A percentile compares a stretch with the other conserved stretches of the same genome.
Conservation (phyloP, 2,797 vertebrate species). For the Otus scops region DNA sequence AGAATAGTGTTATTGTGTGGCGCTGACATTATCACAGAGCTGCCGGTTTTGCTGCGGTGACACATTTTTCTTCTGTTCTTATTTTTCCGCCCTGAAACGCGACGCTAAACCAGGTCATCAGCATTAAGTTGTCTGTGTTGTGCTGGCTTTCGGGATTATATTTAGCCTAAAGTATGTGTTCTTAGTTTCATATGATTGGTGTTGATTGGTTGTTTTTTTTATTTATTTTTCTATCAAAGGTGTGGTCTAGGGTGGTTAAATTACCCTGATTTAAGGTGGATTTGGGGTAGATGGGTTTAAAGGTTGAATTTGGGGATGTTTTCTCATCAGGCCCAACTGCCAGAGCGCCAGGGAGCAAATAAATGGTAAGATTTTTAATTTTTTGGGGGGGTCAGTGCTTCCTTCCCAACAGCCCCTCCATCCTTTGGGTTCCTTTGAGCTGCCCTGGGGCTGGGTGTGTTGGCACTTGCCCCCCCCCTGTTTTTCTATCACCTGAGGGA, state of each 20-base stretch:
- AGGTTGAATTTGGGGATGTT: neutral
- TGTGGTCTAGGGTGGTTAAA: neutral
- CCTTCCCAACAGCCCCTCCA: neutral
- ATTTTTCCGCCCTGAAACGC: neutral
- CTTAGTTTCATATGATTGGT: neutral
- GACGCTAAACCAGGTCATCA: neutral
- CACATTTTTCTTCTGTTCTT: neutral
- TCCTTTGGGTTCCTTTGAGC: neutral
- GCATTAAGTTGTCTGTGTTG: neutral
- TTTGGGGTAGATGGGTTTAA: fast-evolving
- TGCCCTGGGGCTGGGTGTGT: neutral
- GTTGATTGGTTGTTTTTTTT: neutral
- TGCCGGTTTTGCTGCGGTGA: neutral
- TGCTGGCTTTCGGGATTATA: neutral
- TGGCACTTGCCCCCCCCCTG: neutral
- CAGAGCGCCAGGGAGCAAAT: neutral
- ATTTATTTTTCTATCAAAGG: neutral
- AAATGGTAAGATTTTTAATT: too few species aligned
- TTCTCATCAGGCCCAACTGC: neutral
- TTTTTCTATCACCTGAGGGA: neutral
- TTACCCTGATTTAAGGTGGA: neutral
- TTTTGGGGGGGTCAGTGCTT: neutral
- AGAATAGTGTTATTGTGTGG: fast-evolving
- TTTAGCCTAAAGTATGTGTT: neutral
- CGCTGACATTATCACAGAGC: neutral